A percentile compares a stretch with the other conserved stretches of the same genome.
These are phyloP conservation scores for Cossypha polioptera DNA, from an alignment of 2,797 vertebrate genomes.

Conservation along the genomic window DNA sequence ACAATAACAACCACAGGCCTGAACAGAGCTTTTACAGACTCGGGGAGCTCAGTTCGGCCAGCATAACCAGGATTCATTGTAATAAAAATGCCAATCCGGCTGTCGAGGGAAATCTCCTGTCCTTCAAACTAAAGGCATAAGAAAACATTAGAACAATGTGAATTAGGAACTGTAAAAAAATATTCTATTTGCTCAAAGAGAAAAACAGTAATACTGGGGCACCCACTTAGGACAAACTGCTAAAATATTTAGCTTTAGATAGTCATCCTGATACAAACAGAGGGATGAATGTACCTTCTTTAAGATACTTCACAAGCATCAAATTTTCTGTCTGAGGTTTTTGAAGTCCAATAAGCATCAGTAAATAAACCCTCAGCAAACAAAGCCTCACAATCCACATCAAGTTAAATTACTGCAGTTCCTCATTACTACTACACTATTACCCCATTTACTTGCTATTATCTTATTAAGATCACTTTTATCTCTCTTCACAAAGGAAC, in stretches of 20 bases:
- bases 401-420: background rate
- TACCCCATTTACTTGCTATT: background rate
- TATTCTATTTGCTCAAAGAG: background rate
- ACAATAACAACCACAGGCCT: conserved; percentile 96
- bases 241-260: background rate
- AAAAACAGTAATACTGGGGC: background rate
- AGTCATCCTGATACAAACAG: background rate
- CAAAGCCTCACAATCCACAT: background rate
- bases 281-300: background rate
- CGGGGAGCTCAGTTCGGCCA: conserved; percentile 93
- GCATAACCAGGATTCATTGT: conserved; percentile 99
- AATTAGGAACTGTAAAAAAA: background rate
- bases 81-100: conserved; percentile 94
- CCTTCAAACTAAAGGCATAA: conserved; percentile 87
- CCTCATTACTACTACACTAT: background rate
- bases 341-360: background rate
- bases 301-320: background rate
- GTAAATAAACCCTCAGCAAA: conserved; percentile 6
- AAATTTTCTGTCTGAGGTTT: background rate
- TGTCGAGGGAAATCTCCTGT: conserved; percentile 89
- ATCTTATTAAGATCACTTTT: background rate
- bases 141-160: background rate
- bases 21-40: conserved; percentile 96
- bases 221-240: background rate
- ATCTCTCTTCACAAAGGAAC: background rate